Conservation (phyloP, 2,888 invertebrate species). For the Xanthia togata region DNA sequence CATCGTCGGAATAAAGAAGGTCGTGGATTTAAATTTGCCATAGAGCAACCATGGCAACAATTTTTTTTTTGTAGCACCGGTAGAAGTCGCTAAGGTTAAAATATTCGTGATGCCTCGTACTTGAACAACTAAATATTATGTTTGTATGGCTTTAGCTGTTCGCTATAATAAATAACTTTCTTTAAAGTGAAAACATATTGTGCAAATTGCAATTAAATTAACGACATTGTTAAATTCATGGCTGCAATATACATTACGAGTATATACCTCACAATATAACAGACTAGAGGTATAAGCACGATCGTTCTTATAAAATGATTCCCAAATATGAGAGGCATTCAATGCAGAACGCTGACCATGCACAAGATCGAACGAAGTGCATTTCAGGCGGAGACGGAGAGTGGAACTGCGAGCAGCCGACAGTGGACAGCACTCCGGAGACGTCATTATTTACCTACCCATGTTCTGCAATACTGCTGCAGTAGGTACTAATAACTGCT, state of each 20-base stretch:
- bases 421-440: neutral
- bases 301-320: neutral
- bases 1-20: conserved; percentile 15
- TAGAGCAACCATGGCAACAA: conserved; percentile 15
- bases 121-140: conserved; percentile 13
- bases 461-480: neutral
- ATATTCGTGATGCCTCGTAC: conserved; percentile 8
- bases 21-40: conserved; percentile 12
- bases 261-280: too few relatives aligned
- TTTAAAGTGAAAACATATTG: conserved; percentile 32
- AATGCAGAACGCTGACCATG: conserved; percentile 25
- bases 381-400: conserved; percentile 7
- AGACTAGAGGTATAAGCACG: neutral
- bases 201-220: conserved; percentile 13
- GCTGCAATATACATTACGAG: neutral
- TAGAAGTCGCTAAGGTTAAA: conserved; percentile 9
- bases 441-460: conserved; percentile 9
- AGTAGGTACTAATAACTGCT: neutral
- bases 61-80: conserved; percentile 15
- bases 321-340: neutral
- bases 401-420: neutral
- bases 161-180: conserved; percentile 26
- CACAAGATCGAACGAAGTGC: conserved; percentile 28
- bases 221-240: neutral
- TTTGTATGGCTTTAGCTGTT: conserved; percentile 17